Percentiles rank a stretch among this genome's conserved stretches.
These are phyloP conservation scores for Atherinosoma microstoma DNA, from an alignment of 2,797 vertebrate species.

Conservation along the genomic window DNA sequence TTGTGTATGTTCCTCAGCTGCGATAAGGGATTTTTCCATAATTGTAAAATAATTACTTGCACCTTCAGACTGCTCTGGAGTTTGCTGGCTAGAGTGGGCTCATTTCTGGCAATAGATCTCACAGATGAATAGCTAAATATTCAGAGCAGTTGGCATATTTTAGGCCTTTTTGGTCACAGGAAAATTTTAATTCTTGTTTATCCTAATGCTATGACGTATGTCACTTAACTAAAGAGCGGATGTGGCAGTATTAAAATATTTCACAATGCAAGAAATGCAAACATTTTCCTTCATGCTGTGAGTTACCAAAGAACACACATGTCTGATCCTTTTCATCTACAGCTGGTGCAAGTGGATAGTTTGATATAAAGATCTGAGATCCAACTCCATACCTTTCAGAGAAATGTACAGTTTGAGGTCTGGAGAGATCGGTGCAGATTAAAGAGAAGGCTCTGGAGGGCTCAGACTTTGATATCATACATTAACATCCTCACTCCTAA, in stretches of 20 bases:
- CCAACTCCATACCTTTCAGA: background rate
- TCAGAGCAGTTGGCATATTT: conserved; percentile 8
- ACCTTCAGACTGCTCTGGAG: conserved; percentile 17
- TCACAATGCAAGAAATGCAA: background rate
- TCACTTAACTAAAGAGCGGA: background rate
- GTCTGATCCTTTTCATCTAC: background rate
- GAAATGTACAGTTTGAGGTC: background rate
- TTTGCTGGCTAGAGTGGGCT: conserved; percentile 4
- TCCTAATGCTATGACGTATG: background rate
- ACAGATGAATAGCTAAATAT: conserved; percentile 8
- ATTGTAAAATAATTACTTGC: background rate
- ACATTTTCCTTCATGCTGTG: background rate
- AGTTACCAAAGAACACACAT: background rate
- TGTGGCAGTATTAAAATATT: background rate
- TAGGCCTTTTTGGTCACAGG: background rate
- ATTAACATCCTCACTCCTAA: background rate
- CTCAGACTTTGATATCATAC: background rate
- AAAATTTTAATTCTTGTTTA: background rate
- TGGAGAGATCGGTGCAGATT: background rate
- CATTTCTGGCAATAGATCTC: background rate
- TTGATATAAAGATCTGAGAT: background rate
- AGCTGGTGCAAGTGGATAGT: background rate
- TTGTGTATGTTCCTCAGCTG: conserved; percentile 25
- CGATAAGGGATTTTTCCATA: conserved; percentile 15
- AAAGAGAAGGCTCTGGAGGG: background rate